A percentile compares a stretch with the other conserved stretches of the same genome.
These are phyloP conservation scores for Lateolabrax maculatus DNA, from an alignment of 2,797 vertebrate genomes.

Conservation along the genomic window DNA sequence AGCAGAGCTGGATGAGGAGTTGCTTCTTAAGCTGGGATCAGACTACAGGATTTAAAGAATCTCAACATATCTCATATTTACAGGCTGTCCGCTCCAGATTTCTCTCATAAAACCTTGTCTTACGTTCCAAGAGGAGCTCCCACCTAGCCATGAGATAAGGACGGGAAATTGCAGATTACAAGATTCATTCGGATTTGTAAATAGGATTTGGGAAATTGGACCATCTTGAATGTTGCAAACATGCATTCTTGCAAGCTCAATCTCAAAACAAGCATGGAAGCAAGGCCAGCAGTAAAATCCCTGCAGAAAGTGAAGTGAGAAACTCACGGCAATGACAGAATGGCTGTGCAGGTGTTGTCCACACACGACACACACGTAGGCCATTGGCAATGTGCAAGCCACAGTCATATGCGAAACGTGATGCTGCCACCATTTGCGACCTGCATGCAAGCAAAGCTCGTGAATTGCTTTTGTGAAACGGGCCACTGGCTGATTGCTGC, in stretches of 20 bases:
- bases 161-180: conserved; percentile 74
- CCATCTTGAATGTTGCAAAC: conserved; percentile 62
- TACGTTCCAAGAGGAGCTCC: conserved; percentile 56
- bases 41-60: conserved; percentile 68
- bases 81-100: conserved; percentile 66
- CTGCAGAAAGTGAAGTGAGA: conserved; percentile 26
- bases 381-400: neutral
- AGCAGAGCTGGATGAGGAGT: conserved; percentile 55
- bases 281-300: conserved; percentile 41
- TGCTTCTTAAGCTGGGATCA: conserved; percentile 74
- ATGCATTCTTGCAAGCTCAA: conserved; percentile 45
- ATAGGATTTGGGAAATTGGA: conserved; percentile 77
- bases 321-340: conserved; percentile 1
- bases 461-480: neutral
- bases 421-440: neutral
- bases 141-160: conserved; percentile 69
- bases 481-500: neutral
- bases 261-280: conserved; percentile 38
- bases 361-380: neutral
- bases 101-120: conserved; percentile 63
- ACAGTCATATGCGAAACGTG: neutral
- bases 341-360: neutral
- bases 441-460: neutral
- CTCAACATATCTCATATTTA: conserved; percentile 74
- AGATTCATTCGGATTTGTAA: conserved; percentile 72